phyloP scores from a whole-genome alignment of 2,888 invertebrate genomes.

The Dicranocentrus wangi region DNA sequence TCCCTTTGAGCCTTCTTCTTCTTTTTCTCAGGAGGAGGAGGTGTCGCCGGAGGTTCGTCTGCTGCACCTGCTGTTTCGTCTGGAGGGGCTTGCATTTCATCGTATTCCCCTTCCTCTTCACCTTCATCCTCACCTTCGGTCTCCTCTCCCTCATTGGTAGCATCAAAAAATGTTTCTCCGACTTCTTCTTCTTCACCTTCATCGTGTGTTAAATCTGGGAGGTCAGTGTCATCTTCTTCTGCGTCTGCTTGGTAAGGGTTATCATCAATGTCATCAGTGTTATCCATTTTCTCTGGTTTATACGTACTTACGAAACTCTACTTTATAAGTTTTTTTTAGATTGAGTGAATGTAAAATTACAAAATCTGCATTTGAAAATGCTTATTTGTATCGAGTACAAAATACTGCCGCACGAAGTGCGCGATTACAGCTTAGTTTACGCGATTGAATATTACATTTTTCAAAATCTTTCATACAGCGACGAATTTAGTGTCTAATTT shows the following conservation, averaged over 20 bases:
- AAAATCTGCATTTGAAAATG: not conserved
- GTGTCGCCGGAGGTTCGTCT: not conserved
- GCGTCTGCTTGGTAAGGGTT: not conserved
- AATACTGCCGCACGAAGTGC: no score
- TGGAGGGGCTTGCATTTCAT: not conserved
- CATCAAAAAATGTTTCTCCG: conserved; percentile 13
- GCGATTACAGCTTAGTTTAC: no score
- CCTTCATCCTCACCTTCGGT: not conserved
- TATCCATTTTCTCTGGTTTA: conserved; percentile 9
- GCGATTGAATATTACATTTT: no score
- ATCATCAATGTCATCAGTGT: conserved; percentile 17
- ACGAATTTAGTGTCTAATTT: no score
- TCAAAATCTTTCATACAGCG: no score
- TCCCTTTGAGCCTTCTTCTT: not conserved
- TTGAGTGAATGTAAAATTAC: not conserved
- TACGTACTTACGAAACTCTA: not conserved
- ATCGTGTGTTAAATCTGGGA: conserved; percentile 1
- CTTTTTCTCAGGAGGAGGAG: not conserved
- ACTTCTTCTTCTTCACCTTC: not conserved
- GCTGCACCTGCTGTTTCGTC: not conserved
- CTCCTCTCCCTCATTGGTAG: not conserved
- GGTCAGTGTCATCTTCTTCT: conserved; percentile 16
- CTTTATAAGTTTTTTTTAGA: not conserved
- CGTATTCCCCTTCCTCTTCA: not conserved
- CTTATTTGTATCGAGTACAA: no score